phyloP scores from a whole-genome alignment of 2,797 vertebrate species.

The Clangula hyemalis region DNA sequence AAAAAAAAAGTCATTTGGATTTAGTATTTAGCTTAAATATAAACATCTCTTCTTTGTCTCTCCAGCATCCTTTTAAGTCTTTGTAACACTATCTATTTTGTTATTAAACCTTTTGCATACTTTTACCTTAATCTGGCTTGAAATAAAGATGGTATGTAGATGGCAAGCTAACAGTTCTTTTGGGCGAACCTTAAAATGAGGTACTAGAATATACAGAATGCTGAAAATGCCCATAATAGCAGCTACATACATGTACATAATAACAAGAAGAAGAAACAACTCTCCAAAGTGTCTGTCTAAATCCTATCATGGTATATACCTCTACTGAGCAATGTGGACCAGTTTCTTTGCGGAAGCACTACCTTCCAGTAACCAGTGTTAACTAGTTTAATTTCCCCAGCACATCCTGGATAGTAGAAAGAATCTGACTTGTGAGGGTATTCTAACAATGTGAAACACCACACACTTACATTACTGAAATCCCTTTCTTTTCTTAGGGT shows the following conservation, averaged over 20 bases:
- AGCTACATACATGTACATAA: neutral
- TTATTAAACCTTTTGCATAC: constrained; percentile 6
- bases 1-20: neutral
- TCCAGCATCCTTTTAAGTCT: neutral
- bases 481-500: neutral
- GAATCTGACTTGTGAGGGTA: neutral
- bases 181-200: neutral
- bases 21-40: neutral
- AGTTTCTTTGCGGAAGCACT: neutral
- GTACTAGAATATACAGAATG: neutral
- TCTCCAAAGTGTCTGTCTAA: neutral
- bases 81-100: neutral
- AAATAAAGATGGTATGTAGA: neutral
- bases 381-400: neutral
- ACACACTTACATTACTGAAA: neutral
- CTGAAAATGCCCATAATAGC: neutral
- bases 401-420: neutral
- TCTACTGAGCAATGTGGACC: neutral
- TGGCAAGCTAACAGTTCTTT: neutral
- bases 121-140: neutral
- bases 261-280: neutral
- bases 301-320: neutral
- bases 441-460: neutral
- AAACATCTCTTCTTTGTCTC: neutral
- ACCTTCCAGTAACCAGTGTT: neutral